Base-by-base conservation (phyloP, 2,888 invertebrate genomes). In the Portevinia maculata region DNA sequence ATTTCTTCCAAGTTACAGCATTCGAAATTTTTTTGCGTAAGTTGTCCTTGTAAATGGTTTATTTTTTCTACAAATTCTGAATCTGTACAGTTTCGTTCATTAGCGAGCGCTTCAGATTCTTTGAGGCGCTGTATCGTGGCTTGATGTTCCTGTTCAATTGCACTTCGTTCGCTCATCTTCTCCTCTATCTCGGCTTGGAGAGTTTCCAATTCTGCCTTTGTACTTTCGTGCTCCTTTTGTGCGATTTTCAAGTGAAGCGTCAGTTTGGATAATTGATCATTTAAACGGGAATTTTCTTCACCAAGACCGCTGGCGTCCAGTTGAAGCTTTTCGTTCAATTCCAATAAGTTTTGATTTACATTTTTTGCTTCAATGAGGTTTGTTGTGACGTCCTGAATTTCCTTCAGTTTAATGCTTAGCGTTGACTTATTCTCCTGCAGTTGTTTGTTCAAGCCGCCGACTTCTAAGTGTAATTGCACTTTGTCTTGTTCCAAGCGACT, bases 381-480 rank as follows among this genome's bases (percentile, higher is more conserved):
- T 3, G 76, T 60, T 5, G 79, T 83, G 7, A 86, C 41, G 1
- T 48, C 34, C 9, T 84, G 21, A 34, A 85, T 57, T 32, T 84
- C 85, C 1, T 59, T 24, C 11, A 73, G 57, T 28, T 86, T 85
- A 17, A 78, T 65, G 52, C 34, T 76, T 7, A 83, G 75, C 4
- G 64, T 55, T 5, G 71, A 44, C 32, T 84, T 85, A 9, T 57
- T 21, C 73, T 85, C 78, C 13, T 85, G 71, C 3, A 88, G 70
- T 19, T 87, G 76, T 0, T 85, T 86, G 37, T 88, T 88, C 1
- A 89, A 85, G 0, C 85, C 87, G 8, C 87, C 88, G 24, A 89
- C 84, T 73, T 90, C 88, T 5, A 86, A 74, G 60, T 85, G 86
- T 7, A 89, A 76, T 19, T 84, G 79, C 3, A 87, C 86, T 65